Evolutionary conservation across 37 sponge, comb jelly and placozoan species (phyloP).

Genomic region (Bolinopsis microptera): DNA sequence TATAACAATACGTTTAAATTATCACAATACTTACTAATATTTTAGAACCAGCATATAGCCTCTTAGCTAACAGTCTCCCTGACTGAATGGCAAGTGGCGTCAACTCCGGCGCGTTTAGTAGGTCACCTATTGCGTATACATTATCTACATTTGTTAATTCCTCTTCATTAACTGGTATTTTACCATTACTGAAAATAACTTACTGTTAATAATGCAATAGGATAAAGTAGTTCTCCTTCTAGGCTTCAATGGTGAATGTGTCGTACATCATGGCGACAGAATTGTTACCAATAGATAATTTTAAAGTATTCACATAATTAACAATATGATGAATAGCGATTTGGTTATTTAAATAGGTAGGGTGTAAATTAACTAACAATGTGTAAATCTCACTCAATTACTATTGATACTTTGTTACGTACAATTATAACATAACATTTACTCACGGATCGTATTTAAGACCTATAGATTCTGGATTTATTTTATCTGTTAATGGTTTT

Average conservation of each 20-base stretch:
- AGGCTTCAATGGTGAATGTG: not conserved
- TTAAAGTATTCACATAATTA: too few species aligned
- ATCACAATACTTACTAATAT: constrained; percentile 67
- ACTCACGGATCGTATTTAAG: constrained; percentile 72
- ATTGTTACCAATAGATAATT: too few species aligned
- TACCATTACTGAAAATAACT: constrained; percentile 46
- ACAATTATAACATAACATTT: too few species aligned
- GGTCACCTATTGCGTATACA: constrained; percentile 95
- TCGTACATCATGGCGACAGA: too few species aligned
- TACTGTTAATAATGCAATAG: too few species aligned
- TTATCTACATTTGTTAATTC: constrained; percentile 94
- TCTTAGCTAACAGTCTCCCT: constrained; percentile 83
- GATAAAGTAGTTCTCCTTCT: not conserved
- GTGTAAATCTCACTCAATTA: too few species aligned
- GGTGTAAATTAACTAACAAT: too few species aligned
- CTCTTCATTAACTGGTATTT: constrained; percentile 67
- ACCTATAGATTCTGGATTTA: constrained; percentile 92
- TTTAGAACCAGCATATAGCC: constrained; percentile 73
- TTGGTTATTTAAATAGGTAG: too few species aligned
- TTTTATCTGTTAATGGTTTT: constrained; percentile 74
- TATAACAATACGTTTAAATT: too few species aligned
- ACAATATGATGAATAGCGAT: too few species aligned
- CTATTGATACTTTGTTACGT: too few species aligned
- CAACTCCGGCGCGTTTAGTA: constrained; percentile 85
- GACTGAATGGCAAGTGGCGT: constrained; percentile 98